Base-by-base conservation (phyloP, 2,888 invertebrate genomes). In the Punctoribates punctum region DNA sequence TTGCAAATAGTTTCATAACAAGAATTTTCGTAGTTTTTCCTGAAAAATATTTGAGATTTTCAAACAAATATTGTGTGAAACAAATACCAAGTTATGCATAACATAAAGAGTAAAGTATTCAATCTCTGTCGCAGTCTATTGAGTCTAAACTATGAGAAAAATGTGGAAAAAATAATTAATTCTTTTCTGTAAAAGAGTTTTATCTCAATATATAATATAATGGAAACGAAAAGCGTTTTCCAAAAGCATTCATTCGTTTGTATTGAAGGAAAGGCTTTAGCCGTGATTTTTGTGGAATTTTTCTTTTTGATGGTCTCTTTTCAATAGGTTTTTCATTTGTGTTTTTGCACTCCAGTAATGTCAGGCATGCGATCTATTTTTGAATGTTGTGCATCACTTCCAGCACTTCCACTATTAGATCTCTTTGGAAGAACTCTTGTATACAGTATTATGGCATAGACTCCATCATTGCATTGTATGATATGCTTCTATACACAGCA, bases 401-500 rank as follows among this genome's bases (percentile, higher is more conserved):
- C 27, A 23, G 23, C 60, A 29, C 27, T 29, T 15, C 20, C 60
- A 23, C 57, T 57, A 25, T 23, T 42, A 13, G 42, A 42, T 42
- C 11, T 1, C 42, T 11, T 9, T 13, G 11, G 1, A 42, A 8
- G 13, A 42, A 13, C 1, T 20, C 25, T 23, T 15, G 42, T 38
- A 25, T 67, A 67, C 67, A 34, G 42, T 67, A 67, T 67, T 67
- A 67, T 67, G 27, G 27, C 27, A 51, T 51, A 51, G n/a, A 51
- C 20, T 51, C n/a, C 51, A 51, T 51, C 17, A 17, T 15, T 25
- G 67, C 34, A 67, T 67, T 67, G 67, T 67, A 67, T 67, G 67
- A 67, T 67, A 67, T 67, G 67, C 67, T 67, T 67, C 67, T 67
- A 67, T 67, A 67, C 67, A 67, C 67, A 67, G 42, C 38, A 67